A percentile compares a stretch with the other conserved stretches of the same genome.
phyloP scores from a whole-genome alignment of 2,797 vertebrate species.

The Ptychadena robeensis region DNA sequence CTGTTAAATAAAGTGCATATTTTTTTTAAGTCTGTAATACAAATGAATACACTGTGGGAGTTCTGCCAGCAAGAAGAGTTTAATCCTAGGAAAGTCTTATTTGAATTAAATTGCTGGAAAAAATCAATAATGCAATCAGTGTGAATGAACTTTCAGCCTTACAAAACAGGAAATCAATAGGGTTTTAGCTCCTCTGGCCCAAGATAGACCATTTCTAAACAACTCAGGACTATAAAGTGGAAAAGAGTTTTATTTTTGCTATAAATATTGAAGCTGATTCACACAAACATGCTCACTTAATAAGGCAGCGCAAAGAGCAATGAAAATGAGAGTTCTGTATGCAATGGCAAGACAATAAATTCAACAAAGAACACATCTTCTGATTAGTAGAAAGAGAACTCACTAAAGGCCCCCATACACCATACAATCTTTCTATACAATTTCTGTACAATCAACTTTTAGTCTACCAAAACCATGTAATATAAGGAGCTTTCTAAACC shows the following conservation, averaged over 20 bases:
- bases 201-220: conserved; percentile 21
- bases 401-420: no score
- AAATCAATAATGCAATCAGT: conserved; percentile 40
- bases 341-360: no score
- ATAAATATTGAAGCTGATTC: neutral
- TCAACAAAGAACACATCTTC: no score
- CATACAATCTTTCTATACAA: no score
- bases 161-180: conserved; percentile 56
- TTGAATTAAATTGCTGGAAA: neutral
- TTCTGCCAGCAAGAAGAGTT: neutral
- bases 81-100: conserved; percentile 45
- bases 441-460: no score
- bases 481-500: no score
- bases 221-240: neutral
- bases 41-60: conserved; percentile 2
- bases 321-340: no score
- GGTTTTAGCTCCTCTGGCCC: conserved; percentile 15
- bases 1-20: neutral
- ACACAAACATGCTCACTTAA: neutral
- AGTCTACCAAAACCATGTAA: no score
- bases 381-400: no score
- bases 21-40: neutral
- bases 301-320: neutral
- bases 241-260: neutral
- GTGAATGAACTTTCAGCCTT: conserved; percentile 54